Evolutionary conservation across 2,888 invertebrate genomes (phyloP), one percentile per base, ranked within the genome.

Genomic region (Helobdella robusta): DNA sequence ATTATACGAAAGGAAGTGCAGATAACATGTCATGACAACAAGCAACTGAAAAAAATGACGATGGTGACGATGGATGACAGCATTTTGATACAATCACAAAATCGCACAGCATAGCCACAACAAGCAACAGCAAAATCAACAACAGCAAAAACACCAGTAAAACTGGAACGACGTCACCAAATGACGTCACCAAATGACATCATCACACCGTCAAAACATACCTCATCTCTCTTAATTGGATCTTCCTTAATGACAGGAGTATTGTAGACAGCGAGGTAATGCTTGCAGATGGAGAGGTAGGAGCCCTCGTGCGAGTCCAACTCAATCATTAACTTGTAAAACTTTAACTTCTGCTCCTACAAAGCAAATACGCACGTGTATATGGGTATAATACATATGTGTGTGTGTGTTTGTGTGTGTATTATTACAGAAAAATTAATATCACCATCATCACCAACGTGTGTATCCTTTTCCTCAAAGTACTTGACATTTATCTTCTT

Each of bases 401-500:
- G 11, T 15, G 11, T 40, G n/a, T 15, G n/a, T 40, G 44, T n/a
- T 15, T 15, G n/a, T 40, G n/a, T 40, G n/a, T 40, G n/a, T 40
- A 15, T 15, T 15, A 15, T 15, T 40, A 15, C n/a, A 40, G n/a
- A 40, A 40, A 40, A 40, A 15, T 11, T 20, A 18, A 15, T 18
- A 15, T 11, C 54, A 11, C 11, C 54, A 18, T 15, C 18, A 15
- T 44, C 44, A 68, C 69, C 34, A 34, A 81, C 86, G 76, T 85
- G 84, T 48, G 86, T 84, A n/a, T 75, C 74, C 68, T 87, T 86
- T 72, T 93, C 91, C 66, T 92, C 92, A 81, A 99, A 99, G 81
- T 93, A 95, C 80, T 92, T 93, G 0, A 89, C 88, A 78, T 88
- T 95, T 71, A 99, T 94, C 81, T 99, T 99, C 81, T 97, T 97